phyloP scores from a whole-genome alignment of 2,797 vertebrate species.

The Propithecus deckenii region DNA sequence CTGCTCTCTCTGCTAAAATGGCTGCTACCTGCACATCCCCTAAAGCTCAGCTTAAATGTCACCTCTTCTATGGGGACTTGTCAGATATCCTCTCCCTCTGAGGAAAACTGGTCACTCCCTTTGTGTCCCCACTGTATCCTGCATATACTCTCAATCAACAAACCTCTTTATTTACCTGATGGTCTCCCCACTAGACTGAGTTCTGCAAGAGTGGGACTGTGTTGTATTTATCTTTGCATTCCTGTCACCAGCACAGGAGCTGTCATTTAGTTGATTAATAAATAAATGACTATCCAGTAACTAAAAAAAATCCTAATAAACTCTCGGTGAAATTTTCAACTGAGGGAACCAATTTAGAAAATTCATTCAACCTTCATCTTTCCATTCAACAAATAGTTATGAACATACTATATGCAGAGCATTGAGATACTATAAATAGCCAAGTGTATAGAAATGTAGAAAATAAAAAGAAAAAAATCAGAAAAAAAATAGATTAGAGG shows the following conservation, averaged over 20 bases:
- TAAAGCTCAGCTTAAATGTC: not conserved
- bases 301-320: conserved; percentile 31
- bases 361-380: conserved; percentile 40
- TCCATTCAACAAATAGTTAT: conserved; percentile 37
- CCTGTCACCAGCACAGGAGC: not conserved
- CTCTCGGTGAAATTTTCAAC: conserved; percentile 42
- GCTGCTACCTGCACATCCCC: not conserved
- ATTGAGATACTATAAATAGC: not conserved
- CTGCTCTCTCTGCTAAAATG: not conserved
- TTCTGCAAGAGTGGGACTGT: not conserved
- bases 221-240: conserved; percentile 21
- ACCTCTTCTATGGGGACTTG: not conserved
- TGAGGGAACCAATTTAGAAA: conserved; percentile 17
- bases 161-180: conserved; percentile 4
- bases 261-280: not conserved
- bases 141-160: not conserved
- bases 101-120: not conserved
- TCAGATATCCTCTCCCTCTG: not conserved
- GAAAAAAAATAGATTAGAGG: not conserved
- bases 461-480: not conserved
- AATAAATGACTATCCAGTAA: not conserved
- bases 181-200: not conserved
- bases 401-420: not conserved
- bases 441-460: conserved; percentile 6
- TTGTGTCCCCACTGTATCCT: not conserved